Base-by-base conservation (phyloP, 2,888 invertebrate genomes). In the Troides aeacus region DNA sequence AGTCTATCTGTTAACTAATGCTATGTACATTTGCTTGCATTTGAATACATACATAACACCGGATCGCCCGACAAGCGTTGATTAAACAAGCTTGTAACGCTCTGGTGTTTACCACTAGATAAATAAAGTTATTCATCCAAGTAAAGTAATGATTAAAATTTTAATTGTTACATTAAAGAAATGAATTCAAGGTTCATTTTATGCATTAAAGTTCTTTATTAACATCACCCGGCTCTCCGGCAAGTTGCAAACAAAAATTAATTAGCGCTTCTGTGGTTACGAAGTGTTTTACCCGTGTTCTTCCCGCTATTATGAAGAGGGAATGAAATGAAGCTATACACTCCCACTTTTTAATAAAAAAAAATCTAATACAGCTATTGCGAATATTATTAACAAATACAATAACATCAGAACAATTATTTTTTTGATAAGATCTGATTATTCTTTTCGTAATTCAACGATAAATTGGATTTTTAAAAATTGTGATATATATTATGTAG, bases 221-320 rank as follows among this genome's bases (percentile, higher is more conserved):
- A 62, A 57, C 61, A 62, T 18, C 42, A 53, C 23, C 56, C 65
- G 57, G 59, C 56, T 57, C 57, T 64, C 64, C 46, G 61, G 57
- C 57, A 62, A 61, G 62, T 42, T 64, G 69, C 62, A 69, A 64
- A 69, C 69, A 65, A 65, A 69, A 69, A 64, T 69, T 69, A 69
- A 69, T 69, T 65, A 69, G 64, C 57, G 21, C 57, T 56, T 42
- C 57, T 69, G 64, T 46, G 69, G 64, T 59, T 64, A 61, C 23
- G 57, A 56, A 64, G 65, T 58, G 7, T 67, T 68, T 63, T 21
- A 63, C 30, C 59, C 17, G 36, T 17, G 63, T 63, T 30, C 53
- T 63, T 58, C 60, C 56, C 17, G 21, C 5, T 61, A 57, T 68
- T 63, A 68, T 63, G 58, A 62, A 68, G 50, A 57, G 57, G 42